phyloP scores from a whole-genome alignment of 2,888 invertebrate genomes.

The Toxonevra muliebris region DNA sequence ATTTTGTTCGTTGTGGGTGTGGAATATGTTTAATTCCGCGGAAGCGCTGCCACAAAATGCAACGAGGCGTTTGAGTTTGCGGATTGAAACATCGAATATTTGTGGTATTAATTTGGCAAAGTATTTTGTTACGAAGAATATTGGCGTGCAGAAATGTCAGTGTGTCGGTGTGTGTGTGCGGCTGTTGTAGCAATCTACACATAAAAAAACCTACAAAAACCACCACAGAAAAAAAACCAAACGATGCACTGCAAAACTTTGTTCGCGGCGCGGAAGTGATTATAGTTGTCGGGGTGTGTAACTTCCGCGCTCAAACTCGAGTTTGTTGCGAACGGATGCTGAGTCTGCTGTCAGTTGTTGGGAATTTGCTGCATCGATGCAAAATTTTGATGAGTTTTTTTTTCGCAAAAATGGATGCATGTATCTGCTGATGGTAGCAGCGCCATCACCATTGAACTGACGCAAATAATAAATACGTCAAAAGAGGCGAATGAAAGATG shows the following conservation, averaged over 20 bases:
- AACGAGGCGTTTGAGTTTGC: constrained; percentile 17
- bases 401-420: background rate
- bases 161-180: no score
- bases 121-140: background rate
- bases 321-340: background rate
- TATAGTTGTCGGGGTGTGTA: background rate
- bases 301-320: background rate
- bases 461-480: constrained; percentile 10
- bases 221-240: background rate
- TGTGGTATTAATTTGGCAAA: constrained; percentile 16
- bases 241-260: background rate
- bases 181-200: no score
- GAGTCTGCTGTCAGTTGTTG: background rate
- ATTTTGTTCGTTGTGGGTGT: no score
- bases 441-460: background rate
- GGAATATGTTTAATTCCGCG: constrained; percentile 1
- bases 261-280: constrained; percentile 6
- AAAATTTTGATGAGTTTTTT: background rate
- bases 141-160: background rate
- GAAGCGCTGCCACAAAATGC: constrained; percentile 11
- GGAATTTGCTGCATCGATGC: background rate
- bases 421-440: background rate
- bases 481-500: background rate
- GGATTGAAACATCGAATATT: constrained; percentile 18
- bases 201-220: no score